Evolutionary conservation across 1,140 invertebrate genomes (phyloP).

Genomic region (Phymastichus coffea): DNA sequence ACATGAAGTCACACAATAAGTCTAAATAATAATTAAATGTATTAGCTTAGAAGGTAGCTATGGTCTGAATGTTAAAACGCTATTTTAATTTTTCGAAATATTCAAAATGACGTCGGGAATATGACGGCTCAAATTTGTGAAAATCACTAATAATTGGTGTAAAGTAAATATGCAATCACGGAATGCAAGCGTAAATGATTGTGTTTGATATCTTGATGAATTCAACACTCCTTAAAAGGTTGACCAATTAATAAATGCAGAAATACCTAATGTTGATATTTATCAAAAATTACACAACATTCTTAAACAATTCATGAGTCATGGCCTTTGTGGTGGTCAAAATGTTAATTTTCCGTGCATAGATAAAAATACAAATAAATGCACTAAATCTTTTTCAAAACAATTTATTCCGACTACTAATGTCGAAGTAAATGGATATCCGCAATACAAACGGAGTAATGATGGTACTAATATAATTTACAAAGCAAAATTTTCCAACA

Average conservation of each 20-base stretch:
- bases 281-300: background rate
- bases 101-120: no score
- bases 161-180: no score
- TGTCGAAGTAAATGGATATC: background rate
- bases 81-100: no score
- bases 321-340: constrained; percentile 22
- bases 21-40: no score
- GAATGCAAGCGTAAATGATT: no score
- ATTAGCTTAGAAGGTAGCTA: no score
- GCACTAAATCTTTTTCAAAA: constrained; percentile 24
- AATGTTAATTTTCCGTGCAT: constrained; percentile 24
- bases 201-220: no score
- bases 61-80: no score
- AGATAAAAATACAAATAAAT: constrained; percentile 6
- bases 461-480: background rate
- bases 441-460: background rate
- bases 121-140: no score
- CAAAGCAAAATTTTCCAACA: background rate
- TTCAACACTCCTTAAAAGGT: background rate
- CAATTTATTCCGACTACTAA: background rate
- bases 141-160: no score
- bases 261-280: constrained; percentile 21
- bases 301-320: background rate
- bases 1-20: no score
- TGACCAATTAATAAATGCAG: constrained; percentile 13